phyloP scores from a whole-genome alignment of 2,113 vertebrate species.

The Bufo bufo region DNA sequence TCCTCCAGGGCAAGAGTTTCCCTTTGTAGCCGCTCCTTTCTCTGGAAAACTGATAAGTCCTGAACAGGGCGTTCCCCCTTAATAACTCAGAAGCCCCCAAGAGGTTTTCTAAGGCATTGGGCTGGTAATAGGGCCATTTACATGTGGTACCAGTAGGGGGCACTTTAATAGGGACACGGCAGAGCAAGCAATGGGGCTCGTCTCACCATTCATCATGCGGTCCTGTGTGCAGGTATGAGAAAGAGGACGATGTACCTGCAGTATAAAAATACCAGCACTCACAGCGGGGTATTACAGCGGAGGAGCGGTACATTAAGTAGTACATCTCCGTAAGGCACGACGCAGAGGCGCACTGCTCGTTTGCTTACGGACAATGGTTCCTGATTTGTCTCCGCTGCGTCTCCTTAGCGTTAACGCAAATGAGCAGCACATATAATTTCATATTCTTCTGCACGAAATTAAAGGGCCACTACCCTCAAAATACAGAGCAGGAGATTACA shows the following conservation, averaged over 20 bases:
- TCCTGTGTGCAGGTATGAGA: background rate
- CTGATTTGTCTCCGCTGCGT: conserved; percentile 19
- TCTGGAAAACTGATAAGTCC: too few relatives aligned
- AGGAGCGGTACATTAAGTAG: background rate
- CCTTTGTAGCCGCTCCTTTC: too few relatives aligned
- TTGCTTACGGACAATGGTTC: background rate
- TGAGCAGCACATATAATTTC: background rate
- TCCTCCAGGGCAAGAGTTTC: too few relatives aligned
- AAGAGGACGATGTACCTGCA: background rate
- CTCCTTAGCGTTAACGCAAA: conserved; percentile 11
- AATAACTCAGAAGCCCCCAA: too few relatives aligned
- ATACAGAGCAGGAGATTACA: background rate
- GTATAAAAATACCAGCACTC: background rate
- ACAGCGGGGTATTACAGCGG: background rate
- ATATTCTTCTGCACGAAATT: background rate
- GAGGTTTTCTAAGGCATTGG: too few relatives aligned
- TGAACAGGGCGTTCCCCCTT: too few relatives aligned
- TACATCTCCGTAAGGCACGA: too few relatives aligned
- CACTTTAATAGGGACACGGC: too few relatives aligned
- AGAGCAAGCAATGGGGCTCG: background rate
- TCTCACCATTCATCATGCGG: background rate
- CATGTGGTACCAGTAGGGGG: too few relatives aligned
- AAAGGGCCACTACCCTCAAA: background rate
- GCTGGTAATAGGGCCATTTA: too few relatives aligned
- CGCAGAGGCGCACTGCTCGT: too few relatives aligned